Evolutionary conservation across 2,888 invertebrate species (phyloP).

Genomic region (Limnephilus marmoratus): DNA sequence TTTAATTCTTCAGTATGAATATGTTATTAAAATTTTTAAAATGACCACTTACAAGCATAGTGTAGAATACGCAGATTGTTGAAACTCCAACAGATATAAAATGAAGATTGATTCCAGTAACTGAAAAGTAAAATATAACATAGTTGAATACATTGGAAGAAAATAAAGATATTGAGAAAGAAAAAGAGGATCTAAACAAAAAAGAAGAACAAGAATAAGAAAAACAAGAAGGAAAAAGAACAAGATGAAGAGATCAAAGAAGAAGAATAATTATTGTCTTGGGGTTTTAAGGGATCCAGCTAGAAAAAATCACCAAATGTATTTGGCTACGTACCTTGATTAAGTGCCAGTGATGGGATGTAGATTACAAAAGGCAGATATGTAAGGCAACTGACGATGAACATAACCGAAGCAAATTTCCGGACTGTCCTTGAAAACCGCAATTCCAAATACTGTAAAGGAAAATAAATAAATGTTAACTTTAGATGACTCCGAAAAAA

Average conservation of each 20-base stretch:
- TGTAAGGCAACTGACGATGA: conserved; percentile 71
- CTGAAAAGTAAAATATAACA: conserved; percentile 70
- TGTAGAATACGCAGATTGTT: conserved; percentile 81
- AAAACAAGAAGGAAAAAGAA: no score
- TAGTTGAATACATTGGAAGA: neutral
- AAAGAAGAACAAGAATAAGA: neutral
- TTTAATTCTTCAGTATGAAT: no score
- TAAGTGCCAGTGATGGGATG: conserved; percentile 77
- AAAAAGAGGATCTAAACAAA: no score
- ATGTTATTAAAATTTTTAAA: neutral
- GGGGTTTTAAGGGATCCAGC: neutral
- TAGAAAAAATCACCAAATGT: neutral
- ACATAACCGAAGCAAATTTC: conserved; percentile 72
- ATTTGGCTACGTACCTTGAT: conserved; percentile 72
- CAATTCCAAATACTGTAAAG: conserved; percentile 76
- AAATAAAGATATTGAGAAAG: neutral
- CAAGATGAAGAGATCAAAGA: no score
- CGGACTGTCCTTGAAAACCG: conserved; percentile 73
- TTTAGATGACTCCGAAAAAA: no score
- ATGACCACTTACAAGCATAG: conserved; percentile 74
- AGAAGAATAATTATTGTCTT: neutral
- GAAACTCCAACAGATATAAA: conserved; percentile 78
- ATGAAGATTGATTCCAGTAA: conserved; percentile 79
- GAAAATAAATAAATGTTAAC: conserved; percentile 73
- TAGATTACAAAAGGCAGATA: conserved; percentile 77